Base-by-base conservation (phyloP, 2,888 invertebrate species). In the Tenthredo amoena region DNA sequence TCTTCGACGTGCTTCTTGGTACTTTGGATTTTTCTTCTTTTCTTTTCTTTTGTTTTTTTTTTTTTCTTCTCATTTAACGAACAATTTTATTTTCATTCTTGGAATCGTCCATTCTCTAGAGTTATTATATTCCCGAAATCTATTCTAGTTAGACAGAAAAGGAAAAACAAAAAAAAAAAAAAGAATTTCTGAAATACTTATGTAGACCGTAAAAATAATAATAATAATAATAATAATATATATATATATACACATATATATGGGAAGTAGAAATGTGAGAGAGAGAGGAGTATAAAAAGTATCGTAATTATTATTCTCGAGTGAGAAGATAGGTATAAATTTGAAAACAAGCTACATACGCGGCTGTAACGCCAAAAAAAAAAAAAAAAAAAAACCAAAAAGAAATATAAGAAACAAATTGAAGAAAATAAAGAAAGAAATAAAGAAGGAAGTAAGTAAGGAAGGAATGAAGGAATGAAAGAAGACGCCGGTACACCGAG, bases 331-430 rank as follows among this genome's bases (percentile, higher is more conserved):
- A 12, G 47, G 47, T 47, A 15, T 47, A 15, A 47, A 47, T 12
- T 47, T 47, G 47, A 15, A 47, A 47, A 47, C 10, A 43, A 43
- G 40, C 40, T 43, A 43, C 7, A 43, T 43, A 43, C 40, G 40
- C 40, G 40, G 40, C 10, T 10, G 34, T 43, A 83, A 43, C 40
- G 68, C 62, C 31, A 50, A 65, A 68, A 26, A 50, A 71, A 68
- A 21, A n/a, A n/a, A n/a, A n/a, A n/a, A n/a, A n/a, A n/a, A 21
- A 43, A 40, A 79, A 84, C 15, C 37, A 37, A 74, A 82, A 15
- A 74, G 58, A 74, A 84, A 77, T 85, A 84, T 12, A 85, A 43
- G 71, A 65, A 76, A 77, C 50, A 72, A 15, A 71, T 55, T 47
- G 18, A 18, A 18, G 5, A 4, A 6, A 50, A 18, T n/a, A 50